Conservation (phyloP, 2,113 vertebrate species). For the Morphnarchus princeps region DNA sequence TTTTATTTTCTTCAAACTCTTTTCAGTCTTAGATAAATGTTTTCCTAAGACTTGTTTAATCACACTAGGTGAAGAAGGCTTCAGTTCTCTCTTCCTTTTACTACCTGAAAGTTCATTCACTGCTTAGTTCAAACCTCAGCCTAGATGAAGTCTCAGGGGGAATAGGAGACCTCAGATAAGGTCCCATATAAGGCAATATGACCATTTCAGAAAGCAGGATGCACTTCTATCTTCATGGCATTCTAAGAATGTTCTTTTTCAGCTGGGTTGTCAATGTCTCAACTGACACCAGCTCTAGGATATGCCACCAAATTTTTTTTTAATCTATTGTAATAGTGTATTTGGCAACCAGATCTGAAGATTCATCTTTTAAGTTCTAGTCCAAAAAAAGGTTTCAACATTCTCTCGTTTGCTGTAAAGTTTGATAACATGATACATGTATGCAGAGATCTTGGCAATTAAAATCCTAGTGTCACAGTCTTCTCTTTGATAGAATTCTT, state of each 20-base stretch:
- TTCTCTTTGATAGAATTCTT: background rate
- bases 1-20: background rate
- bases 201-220: background rate
- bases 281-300: background rate
- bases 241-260: background rate
- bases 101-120: background rate
- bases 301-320: background rate
- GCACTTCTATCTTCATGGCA: background rate
- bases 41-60: background rate
- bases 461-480: background rate
- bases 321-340: fast-evolving
- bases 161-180: background rate
- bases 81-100: background rate
- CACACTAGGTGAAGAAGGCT: background rate
- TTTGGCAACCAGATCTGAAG: background rate
- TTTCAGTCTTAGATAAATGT: background rate
- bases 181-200: no score
- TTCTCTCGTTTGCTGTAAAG: background rate
- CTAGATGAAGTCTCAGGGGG: background rate
- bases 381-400: background rate
- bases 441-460: background rate
- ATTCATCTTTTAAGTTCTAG: background rate
- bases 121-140: background rate
- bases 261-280: background rate
- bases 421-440: background rate